Evolutionary conservation across 64 coral and sea anemone genomes (phyloP), one percentile per base, ranked within the genome.

Genomic region (Exaiptasia diaphana): DNA sequence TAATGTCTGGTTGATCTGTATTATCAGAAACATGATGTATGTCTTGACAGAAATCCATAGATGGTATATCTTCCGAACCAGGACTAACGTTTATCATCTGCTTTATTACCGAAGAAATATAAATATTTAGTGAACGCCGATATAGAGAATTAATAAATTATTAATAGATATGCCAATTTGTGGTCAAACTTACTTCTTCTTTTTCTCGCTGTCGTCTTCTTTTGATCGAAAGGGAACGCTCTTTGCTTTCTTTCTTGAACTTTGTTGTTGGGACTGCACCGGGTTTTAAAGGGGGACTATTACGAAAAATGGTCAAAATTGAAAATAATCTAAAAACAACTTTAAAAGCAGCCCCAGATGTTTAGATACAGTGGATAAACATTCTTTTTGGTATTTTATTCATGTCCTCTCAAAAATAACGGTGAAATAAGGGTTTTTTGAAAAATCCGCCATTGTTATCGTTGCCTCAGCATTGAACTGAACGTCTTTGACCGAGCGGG

Each of bases 1-100:
- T 34, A 78, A 61, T 78, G 39, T 39, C 25, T 78, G 75, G 53
- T 78, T n/a, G 75, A 60, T 39, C 32, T 59, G 52, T 78, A 60
- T 78, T 35, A 38, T 44, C 74, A n/a, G n/a, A n/a, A n/a, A n/a
- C n/a, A n/a, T n/a, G n/a, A n/a, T n/a, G n/a, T 57, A 58, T 31
- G 56, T 55, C 49, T 32, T 56, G 46, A 35, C 74, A 77, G 28
- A 57, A 54, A 77, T 77, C 74, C 74, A 57, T 77, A 77, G 74
- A 50, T 77, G 74, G 2, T 54, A 77, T 77, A 55, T 77, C 74
- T 77, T 77, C 52, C 18, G 17, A 14, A 77, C 14, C 49, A 77
- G 2, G 33, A 38, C 75, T 56, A 78, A 26, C 55, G 33, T 26
- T 56, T 78, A 60, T 57, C 53, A 78, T n/a, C 24, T 54, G 9